phyloP scores from a whole-genome alignment of 2,113 vertebrate genomes.

The Clarias magur region DNA sequence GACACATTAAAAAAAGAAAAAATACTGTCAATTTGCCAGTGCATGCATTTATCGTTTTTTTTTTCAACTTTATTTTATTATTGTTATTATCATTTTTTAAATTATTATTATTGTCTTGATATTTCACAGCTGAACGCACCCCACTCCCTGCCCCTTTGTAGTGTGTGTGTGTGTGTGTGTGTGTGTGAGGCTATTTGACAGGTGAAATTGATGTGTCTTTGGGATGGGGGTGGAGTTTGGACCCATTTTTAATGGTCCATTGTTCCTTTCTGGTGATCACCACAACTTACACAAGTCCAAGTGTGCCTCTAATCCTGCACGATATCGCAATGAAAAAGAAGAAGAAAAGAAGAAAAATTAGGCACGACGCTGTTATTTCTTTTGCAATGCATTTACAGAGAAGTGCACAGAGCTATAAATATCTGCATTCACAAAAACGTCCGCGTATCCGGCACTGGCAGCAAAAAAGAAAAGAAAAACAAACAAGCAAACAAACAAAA shows the following conservation, averaged over 20 bases:
- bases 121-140: not conserved
- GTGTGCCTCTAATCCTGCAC: not conserved
- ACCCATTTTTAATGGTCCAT: conserved; percentile 73
- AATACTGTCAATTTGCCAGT: not conserved
- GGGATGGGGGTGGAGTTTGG: conserved; percentile 68
- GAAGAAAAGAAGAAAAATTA: not conserved
- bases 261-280: conserved; percentile 67
- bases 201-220: conserved; percentile 66
- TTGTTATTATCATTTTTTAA: too few relatives aligned
- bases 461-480: not conserved
- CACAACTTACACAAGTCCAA: conserved; percentile 44
- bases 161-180: not conserved
- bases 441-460: not conserved
- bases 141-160: not conserved
- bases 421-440: not conserved
- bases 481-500: not conserved
- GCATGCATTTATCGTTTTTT: not conserved
- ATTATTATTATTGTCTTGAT: not conserved
- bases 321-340: not conserved
- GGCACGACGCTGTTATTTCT: not conserved
- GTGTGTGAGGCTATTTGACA: conserved; percentile 45
- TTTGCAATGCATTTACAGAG: not conserved
- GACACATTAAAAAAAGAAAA: not conserved
- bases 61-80: too few relatives aligned
- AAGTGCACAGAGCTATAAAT: not conserved